Percentiles rank a stretch among this genome's conserved stretches.
Evolutionary conservation across 2,888 invertebrate genomes (phyloP).

Genomic region (Xanthorhoe spadicearia): DNA sequence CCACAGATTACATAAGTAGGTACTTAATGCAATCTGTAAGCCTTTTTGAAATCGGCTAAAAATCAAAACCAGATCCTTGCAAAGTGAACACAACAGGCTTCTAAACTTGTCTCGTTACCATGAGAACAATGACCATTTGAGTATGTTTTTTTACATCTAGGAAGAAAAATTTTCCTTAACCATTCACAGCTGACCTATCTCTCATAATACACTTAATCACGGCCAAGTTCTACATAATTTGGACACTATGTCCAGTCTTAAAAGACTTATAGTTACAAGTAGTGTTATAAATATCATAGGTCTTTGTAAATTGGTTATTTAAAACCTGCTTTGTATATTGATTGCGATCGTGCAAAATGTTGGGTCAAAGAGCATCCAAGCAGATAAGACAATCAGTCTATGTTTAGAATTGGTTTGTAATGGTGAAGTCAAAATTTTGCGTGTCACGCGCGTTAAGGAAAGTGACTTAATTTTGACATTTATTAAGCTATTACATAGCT

Average conservation of each 20-base stretch:
- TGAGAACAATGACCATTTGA: not conserved
- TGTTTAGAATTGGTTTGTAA: not conserved
- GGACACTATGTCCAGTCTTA: not conserved
- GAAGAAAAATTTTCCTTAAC: not conserved
- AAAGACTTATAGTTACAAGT: not conserved
- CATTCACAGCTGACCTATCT: not conserved
- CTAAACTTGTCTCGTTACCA: not conserved
- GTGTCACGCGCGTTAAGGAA: too few relatives aligned
- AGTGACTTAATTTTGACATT: too few relatives aligned
- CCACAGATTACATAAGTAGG: too few relatives aligned
- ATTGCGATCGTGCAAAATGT: not conserved
- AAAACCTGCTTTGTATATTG: slow-evolving; percentile 16
- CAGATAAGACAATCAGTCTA: slow-evolving; percentile 8
- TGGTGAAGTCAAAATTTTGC: not conserved
- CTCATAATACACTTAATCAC: not conserved
- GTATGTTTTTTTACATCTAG: not conserved
- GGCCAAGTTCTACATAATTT: not conserved
- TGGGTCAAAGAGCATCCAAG: slow-evolving; percentile 17
- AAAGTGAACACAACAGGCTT: too few relatives aligned
- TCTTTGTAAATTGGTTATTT: slow-evolving; percentile 1
- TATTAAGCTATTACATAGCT: too few relatives aligned
- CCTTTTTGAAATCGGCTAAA: too few relatives aligned
- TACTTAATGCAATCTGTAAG: too few relatives aligned
- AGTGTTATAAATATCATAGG: not conserved
- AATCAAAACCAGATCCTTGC: too few relatives aligned